Conservation (phyloP, 2,888 invertebrate genomes). For the Gonocerus acuteangulatus region DNA sequence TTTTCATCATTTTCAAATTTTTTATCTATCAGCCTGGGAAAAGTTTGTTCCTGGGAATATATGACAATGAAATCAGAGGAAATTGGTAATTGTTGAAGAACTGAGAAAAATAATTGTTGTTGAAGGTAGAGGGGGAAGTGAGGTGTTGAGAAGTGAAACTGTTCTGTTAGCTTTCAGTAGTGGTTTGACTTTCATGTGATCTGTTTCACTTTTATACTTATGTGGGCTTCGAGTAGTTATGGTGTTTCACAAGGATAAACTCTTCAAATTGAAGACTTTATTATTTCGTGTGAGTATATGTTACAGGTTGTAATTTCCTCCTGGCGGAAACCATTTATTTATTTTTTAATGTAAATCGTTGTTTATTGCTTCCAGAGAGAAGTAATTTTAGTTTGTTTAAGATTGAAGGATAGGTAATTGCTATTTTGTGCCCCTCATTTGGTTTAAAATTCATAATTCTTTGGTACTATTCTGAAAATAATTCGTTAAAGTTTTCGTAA, state of each 20-base stretch:
- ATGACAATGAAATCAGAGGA: slow-evolving; percentile 12
- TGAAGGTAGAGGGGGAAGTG: slow-evolving; percentile 9
- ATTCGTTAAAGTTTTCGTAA: no score
- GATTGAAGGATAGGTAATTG: no score
- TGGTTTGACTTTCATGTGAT: slow-evolving; percentile 2
- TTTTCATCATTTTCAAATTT: no score
- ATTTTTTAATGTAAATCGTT: no score
- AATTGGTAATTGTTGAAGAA: slow-evolving; percentile 19
- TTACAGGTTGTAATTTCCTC: neutral
- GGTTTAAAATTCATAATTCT: no score
- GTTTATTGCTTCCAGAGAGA: no score
- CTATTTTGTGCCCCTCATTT: no score
- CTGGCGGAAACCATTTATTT: neutral
- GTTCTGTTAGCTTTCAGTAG: slow-evolving; percentile 19
- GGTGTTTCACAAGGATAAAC: slow-evolving; percentile 35
- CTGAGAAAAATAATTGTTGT: slow-evolving; percentile 22
- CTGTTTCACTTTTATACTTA: slow-evolving; percentile 22
- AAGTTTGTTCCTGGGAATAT: no score
- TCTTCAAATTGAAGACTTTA: slow-evolving; percentile 35
- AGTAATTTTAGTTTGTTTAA: no score
- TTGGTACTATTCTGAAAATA: no score
- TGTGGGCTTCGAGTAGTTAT: slow-evolving; percentile 23
- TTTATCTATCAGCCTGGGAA: no score
- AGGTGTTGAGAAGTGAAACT: slow-evolving; percentile 4
- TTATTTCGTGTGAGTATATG: slow-evolving; percentile 32